Percentiles rank a stretch among this genome's conserved stretches.
These are phyloP conservation scores for Mormyrops boulengeri DNA, from an alignment of 2,797 vertebrate genomes.

Conservation along the genomic window DNA sequence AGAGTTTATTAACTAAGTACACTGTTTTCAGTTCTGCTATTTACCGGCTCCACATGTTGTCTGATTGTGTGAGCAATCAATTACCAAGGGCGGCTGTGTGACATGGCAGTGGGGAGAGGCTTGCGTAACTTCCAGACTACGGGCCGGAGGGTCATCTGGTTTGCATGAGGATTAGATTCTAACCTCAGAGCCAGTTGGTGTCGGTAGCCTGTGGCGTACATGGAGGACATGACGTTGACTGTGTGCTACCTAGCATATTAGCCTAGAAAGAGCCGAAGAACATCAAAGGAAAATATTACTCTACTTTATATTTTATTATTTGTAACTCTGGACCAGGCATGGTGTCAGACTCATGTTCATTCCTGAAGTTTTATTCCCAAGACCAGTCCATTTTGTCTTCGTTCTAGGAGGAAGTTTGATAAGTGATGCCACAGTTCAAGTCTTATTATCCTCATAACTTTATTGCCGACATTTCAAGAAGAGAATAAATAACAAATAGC, in stretches of 20 bases:
- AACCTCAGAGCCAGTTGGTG: background rate
- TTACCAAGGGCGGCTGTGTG: background rate
- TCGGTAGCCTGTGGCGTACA: background rate
- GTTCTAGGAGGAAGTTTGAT: background rate
- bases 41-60: background rate
- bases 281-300: background rate
- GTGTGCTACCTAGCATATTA: background rate
- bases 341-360: too few species aligned
- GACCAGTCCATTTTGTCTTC: background rate
- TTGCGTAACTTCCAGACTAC: background rate
- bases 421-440: background rate
- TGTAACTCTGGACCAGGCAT: background rate
- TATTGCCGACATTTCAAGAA: background rate
- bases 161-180: background rate
- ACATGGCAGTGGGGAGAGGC: background rate
- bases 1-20: background rate
- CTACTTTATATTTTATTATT: background rate
- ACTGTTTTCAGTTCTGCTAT: background rate
- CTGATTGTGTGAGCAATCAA: background rate
- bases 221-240: background rate
- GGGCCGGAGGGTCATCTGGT: background rate
- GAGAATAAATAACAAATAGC: background rate
- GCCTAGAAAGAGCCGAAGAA: background rate
- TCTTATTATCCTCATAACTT: background rate
- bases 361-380: too few species aligned